Evolutionary conservation across 2,113 vertebrate genomes (phyloP).

Genomic region (Grallaria varia): DNA sequence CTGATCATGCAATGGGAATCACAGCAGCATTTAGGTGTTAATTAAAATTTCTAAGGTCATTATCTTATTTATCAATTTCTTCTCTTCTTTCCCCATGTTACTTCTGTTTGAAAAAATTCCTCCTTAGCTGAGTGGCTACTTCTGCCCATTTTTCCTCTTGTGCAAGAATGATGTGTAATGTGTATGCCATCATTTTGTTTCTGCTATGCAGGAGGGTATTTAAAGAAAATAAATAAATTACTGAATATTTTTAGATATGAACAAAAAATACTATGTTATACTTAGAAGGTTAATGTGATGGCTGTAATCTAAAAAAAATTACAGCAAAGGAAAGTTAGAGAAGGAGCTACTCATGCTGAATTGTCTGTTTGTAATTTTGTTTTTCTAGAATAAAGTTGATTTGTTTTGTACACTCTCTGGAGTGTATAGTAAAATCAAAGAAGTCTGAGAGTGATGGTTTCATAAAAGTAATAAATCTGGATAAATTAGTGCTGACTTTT

Average conservation of each 20-base stretch:
- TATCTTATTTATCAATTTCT: neutral
- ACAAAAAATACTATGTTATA: neutral
- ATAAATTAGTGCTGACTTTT: neutral
- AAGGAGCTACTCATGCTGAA: fast-evolving
- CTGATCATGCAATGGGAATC: neutral
- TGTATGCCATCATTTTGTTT: neutral
- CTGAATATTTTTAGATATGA: neutral
- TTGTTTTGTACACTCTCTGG: neutral
- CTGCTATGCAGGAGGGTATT: neutral
- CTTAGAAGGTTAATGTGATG: neutral
- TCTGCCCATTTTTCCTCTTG: neutral
- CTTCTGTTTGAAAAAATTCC: neutral
- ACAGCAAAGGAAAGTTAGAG: neutral
- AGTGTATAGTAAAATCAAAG: neutral
- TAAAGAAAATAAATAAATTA: neutral
- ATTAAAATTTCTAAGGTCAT: neutral
- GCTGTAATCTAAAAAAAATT: neutral
- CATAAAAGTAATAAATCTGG: neutral
- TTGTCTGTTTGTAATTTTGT: neutral
- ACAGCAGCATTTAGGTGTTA: neutral
- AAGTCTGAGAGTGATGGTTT: neutral
- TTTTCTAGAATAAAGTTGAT: neutral
- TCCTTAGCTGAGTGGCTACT: neutral
- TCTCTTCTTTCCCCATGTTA: neutral
- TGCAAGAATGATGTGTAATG: neutral